Evolutionary conservation across 1,140 invertebrate species (phyloP), one percentile per base, ranked within the genome.

Genomic region (Episyrphus balteatus): DNA sequence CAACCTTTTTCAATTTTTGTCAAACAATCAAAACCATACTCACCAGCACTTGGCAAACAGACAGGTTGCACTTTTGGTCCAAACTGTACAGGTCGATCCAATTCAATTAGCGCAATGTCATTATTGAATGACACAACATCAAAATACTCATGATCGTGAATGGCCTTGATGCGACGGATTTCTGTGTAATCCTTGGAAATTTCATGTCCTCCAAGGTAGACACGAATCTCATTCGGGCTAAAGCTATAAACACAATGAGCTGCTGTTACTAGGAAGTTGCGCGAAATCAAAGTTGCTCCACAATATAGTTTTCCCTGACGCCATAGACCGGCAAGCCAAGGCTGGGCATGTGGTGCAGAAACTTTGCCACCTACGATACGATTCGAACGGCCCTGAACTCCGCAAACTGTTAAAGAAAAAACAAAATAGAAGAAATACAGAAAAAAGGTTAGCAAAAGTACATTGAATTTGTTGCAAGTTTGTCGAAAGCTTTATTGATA

Each of bases 81-180:
- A 45, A 81, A 72, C 6, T 73, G 64, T 1, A 86, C 73, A 0
- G 78, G 73, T 19, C 73, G 57, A 47, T 79, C 75, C 46, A 89
- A 69, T 53, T 80, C 76, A 36, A 88, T 66, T 1, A 88, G 67
- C 1, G 83, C 85, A 47, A 88, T 85, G 57, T 89, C 86, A 57
- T 87, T 84, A 64, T 86, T 79, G 51, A 79, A 83, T 2, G 75
- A 81, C 44, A 73, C 72, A 5, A 71, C 58, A 56, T 84, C 77
- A 67, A 83, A 88, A 48, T 78, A 66, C n/a, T 79, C 73, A 55
- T 87, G 84, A 30, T 75, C 46, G 6, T 53, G 66, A 10, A 73
- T 58, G 2, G 62, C 63, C 18, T 69, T 71, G 0, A 76, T 54
- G 2, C 68, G 58, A 6, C 73, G 59, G 2, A 43, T 44, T 21